A percentile compares a stretch with the other conserved stretches of the same genome.
phyloP scores from a whole-genome alignment of 2,797 vertebrate species.

The Apogon hyalosoma region DNA sequence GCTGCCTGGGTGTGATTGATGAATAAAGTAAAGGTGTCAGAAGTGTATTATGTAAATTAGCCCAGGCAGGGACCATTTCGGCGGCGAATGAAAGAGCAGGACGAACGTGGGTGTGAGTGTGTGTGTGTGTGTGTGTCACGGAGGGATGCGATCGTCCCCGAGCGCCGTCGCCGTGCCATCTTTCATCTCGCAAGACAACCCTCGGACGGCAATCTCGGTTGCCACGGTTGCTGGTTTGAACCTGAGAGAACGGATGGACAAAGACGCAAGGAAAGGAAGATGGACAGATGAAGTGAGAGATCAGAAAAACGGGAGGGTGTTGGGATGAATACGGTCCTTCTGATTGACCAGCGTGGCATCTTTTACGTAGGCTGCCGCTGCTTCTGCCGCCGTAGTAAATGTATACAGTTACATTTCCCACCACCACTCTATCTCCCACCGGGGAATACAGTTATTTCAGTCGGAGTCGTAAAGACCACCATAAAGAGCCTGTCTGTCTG shows the following conservation, averaged over 20 bases:
- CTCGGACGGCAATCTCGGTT: slow-evolving; percentile 88
- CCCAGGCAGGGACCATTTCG: slow-evolving; percentile 96
- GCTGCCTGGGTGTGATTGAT: slow-evolving; percentile 96
- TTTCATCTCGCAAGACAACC: slow-evolving; percentile 97
- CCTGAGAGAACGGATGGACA: slow-evolving; percentile 27
- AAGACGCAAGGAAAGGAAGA: slow-evolving; percentile 12
- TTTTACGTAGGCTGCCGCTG: slow-evolving; percentile 40
- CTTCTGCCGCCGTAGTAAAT: slow-evolving; percentile 67
- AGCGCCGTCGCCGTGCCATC: slow-evolving; percentile 94
- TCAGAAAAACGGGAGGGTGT: slow-evolving; percentile 47
- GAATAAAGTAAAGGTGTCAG: slow-evolving; percentile 99
- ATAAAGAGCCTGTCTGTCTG: slow-evolving; percentile 78
- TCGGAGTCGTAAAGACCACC: slow-evolving; percentile 73
- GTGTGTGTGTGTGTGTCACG: slow-evolving; percentile 45
- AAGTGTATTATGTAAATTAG: slow-evolving; percentile 99
- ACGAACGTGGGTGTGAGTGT: slow-evolving; percentile 59
- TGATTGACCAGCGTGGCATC: slow-evolving; percentile 69
- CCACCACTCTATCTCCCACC: slow-evolving; percentile 68
- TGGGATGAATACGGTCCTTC: slow-evolving; percentile 43
- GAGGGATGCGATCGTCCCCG: slow-evolving; percentile 89
- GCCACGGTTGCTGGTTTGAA: slow-evolving; percentile 71
- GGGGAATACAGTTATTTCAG: slow-evolving; percentile 80
- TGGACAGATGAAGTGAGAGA: slow-evolving; percentile 48
- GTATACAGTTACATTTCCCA: slow-evolving; percentile 76
- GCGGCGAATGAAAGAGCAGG: slow-evolving; percentile 90